These are phyloP conservation scores for Pteromalus puparum DNA, from an alignment of 1,140 invertebrate genomes.

Conservation along the genomic window DNA sequence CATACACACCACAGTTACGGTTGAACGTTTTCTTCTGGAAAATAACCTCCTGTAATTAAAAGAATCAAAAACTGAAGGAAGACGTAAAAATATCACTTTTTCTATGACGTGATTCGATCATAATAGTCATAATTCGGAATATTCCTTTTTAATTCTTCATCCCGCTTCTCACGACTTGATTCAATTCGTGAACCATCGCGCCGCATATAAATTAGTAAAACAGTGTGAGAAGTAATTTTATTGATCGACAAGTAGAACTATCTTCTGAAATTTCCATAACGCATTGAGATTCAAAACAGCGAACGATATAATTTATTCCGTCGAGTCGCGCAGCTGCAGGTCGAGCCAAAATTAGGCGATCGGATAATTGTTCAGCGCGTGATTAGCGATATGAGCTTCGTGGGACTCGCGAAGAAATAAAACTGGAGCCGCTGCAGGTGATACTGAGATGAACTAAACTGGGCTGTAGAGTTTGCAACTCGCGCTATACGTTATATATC, in stretches of 20 bases:
- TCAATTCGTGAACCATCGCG: too few relatives aligned
- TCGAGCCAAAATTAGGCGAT: constrained; percentile 5
- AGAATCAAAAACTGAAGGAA: neutral
- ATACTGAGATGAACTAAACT: neutral
- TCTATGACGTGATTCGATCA: too few relatives aligned
- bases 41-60: neutral
- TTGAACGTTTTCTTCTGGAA: neutral
- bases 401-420: constrained; percentile 13
- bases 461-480: constrained; percentile 20
- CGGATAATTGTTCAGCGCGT: constrained; percentile 7
- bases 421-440: neutral
- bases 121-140: too few relatives aligned
- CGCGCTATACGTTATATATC: constrained; percentile 13
- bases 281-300: too few relatives aligned
- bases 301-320: too few relatives aligned
- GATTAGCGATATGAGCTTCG: neutral
- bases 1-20: neutral
- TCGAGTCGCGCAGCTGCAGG: neutral
- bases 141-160: too few relatives aligned
- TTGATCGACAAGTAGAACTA: too few relatives aligned
- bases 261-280: too few relatives aligned
- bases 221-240: too few relatives aligned
- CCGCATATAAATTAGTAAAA: too few relatives aligned
- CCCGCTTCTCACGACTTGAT: too few relatives aligned
- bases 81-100: neutral